Percentiles rank a stretch among this genome's conserved stretches.
Evolutionary conservation across 2,888 invertebrate species (phyloP).

Genomic region (Xestia sexstrigata): DNA sequence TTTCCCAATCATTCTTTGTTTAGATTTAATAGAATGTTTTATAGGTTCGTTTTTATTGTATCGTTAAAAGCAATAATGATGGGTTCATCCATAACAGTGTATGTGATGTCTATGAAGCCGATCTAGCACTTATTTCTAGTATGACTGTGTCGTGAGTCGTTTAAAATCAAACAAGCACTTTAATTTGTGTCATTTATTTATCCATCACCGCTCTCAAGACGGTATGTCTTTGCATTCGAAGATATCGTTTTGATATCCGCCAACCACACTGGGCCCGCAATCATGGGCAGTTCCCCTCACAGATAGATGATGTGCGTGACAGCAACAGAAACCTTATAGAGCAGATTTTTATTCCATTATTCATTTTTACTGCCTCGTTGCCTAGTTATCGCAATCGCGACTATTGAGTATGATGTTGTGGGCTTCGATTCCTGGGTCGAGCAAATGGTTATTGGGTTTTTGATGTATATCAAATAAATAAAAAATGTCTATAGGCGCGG

Average conservation of each 20-base stretch:
- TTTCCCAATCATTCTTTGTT: constrained; percentile 28
- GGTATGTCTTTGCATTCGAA: neutral
- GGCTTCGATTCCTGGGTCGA: too few relatives aligned
- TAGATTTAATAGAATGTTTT: constrained; percentile 2
- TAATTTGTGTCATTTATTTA: neutral
- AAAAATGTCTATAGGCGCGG: too few relatives aligned
- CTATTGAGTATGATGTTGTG: too few relatives aligned
- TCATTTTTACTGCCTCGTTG: neutral
- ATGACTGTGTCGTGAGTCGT: neutral
- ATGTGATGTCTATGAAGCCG: neutral
- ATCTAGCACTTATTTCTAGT: neutral
- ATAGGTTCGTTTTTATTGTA: neutral
- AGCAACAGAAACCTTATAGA: neutral
- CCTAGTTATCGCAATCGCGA: too few relatives aligned
- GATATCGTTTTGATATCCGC: neutral
- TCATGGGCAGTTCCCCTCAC: neutral
- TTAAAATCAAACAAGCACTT: neutral
- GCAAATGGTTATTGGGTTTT: too few relatives aligned
- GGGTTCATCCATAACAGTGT: neutral
- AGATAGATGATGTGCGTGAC: neutral
- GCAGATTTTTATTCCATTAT: neutral
- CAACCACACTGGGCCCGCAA: too few relatives aligned
- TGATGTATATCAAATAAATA: too few relatives aligned
- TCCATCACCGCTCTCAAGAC: neutral
- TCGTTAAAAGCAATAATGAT: neutral